These are phyloP conservation scores for Nematolebias whitei DNA, from an alignment of 2,113 vertebrate genomes.

Conservation along the genomic window DNA sequence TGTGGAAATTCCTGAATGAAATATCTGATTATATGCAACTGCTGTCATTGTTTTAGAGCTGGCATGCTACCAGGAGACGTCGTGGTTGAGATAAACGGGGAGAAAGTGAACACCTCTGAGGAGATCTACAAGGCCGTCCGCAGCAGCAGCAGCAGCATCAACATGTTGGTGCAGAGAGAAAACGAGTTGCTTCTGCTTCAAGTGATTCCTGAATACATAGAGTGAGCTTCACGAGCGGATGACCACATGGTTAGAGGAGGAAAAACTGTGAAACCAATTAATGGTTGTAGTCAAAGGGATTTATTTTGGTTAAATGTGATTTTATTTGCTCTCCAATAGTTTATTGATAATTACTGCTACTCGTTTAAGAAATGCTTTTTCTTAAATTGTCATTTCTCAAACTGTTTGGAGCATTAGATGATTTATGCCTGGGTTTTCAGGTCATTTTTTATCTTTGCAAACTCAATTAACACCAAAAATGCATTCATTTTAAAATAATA, in stretches of 20 bases:
- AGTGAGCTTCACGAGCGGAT: slow-evolving; percentile 65
- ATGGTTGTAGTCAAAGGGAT: background rate
- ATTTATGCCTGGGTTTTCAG: background rate
- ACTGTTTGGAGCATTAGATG: background rate
- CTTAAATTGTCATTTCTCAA: background rate
- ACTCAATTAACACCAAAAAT: background rate
- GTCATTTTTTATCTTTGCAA: slow-evolving; percentile 14
- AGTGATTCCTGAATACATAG: slow-evolving; percentile 86
- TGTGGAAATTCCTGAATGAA: no score
- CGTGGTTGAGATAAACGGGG: slow-evolving; percentile 67
- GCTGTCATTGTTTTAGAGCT: slow-evolving; percentile 58
- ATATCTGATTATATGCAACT: no score
- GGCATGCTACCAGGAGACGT: slow-evolving; percentile 76
- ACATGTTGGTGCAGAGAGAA: slow-evolving; percentile 84
- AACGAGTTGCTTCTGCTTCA: slow-evolving; percentile 80
- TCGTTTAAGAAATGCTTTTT: no score
- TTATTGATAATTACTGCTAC: no score
- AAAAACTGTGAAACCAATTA: slow-evolving; percentile 6
- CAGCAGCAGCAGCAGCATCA: slow-evolving; percentile 82
- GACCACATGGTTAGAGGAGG: background rate
- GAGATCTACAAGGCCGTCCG: slow-evolving; percentile 88
- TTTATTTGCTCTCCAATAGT: no score
- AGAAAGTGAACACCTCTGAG: slow-evolving; percentile 81
- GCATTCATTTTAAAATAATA: slow-evolving; percentile 18
- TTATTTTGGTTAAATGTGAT: background rate